These are phyloP conservation scores for Typhlomys cinereus DNA, from an alignment of 2,113 vertebrate genomes.

Conservation along the genomic window DNA sequence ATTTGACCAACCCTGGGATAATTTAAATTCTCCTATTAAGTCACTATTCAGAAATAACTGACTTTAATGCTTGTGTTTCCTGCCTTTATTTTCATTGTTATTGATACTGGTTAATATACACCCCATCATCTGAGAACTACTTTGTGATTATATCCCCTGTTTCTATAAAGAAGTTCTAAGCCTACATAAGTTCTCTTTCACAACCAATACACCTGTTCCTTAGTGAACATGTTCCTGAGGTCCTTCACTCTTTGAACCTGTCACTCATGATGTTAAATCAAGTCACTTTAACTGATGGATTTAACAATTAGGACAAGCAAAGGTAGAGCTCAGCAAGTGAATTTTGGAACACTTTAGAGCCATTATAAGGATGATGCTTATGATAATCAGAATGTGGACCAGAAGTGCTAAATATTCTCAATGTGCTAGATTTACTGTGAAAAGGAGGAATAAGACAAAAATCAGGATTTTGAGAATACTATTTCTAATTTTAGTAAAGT, in stretches of 20 bases:
- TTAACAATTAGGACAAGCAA: background rate
- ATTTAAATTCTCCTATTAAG: background rate
- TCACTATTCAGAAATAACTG: background rate
- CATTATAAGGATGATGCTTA: too few species aligned
- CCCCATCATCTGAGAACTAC: too few species aligned
- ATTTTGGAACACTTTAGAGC: background rate
- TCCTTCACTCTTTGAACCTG: background rate
- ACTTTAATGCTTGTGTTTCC: background rate
- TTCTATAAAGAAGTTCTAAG: background rate
- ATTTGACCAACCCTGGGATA: too few species aligned
- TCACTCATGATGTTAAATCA: background rate
- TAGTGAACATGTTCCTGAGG: background rate
- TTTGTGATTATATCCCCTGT: background rate
- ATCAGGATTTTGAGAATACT: too few species aligned
- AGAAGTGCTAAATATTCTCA: background rate
- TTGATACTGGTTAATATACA: too few species aligned
- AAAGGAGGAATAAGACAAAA: background rate
- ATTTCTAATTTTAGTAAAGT: too few species aligned
- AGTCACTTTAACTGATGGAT: background rate
- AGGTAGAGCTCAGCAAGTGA: background rate
- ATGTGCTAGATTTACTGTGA: background rate
- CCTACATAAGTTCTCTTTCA: background rate
- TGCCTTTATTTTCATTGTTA: background rate
- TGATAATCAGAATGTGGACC: too few species aligned
- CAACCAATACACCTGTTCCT: background rate